Base-by-base conservation (phyloP, 53 echinoderm and acorn worm genomes). In the Echinarachnius parma region DNA sequence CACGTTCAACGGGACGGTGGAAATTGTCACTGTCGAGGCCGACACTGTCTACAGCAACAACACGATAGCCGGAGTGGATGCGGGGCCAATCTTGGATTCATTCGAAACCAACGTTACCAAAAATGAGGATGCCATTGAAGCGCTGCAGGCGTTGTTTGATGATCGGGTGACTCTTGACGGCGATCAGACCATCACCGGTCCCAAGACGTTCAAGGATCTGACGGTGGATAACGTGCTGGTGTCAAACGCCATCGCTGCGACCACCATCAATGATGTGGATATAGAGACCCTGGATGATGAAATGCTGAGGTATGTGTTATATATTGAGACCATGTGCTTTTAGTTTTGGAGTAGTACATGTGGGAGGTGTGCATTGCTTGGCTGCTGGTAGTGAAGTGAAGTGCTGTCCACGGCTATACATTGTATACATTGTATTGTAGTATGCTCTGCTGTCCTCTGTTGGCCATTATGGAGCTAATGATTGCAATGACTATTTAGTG, bases 1-100 rank as follows among this genome's bases (percentile, higher is more conserved):
- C 44, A 72, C 42, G 13, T 72, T 72, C 28, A 72, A 72, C 20
- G 74, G 74, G 0, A 72, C 74, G 2, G 42, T 57, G 1, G 25
- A 23, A 2, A 57, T 72, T 4, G 74, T 56, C n/a, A 25, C 14
- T 13, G 19, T 72, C 1, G 29, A 35, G 14, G 74, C 74, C 1
- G 57, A 54, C 19, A 57, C 56, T 72, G 42, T 18, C 56, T 48
- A 31, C 3, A 57, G 5, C 22, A 7, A 21, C 26, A 26, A 16
- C n/a, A 9, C 28, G 2, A 34, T 3, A 65, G 65, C 26, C 26
- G 65, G 65, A 8, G 47, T 19, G 46, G 46, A 46, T n/a, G 45
- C 46, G 16, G 39, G 46, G 18, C 8, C 8, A 14, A 46, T 65
- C 0, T 46, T 65, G 0, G 65, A 47, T 46, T 4, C 1, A 28